Evolutionary conservation across 2,113 vertebrate species (phyloP), one percentile per base, ranked within the genome.

Genomic region (Oncorhynchus clarkii): DNA sequence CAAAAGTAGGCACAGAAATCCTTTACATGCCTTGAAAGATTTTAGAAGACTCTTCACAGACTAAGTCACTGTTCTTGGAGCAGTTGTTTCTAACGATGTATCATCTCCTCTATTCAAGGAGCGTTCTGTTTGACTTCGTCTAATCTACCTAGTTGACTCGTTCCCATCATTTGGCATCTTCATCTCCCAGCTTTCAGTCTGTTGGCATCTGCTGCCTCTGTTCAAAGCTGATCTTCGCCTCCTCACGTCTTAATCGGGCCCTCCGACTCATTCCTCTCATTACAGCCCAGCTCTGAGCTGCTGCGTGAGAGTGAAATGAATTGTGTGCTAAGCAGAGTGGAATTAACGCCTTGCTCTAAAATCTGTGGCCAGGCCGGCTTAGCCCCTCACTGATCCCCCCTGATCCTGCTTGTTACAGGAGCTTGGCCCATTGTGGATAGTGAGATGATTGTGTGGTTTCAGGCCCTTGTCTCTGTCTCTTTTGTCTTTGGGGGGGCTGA

Each of bases 401-500:
- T 93, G 89, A 94, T 93, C 91, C 89, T 87, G 81, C 90, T 93
- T 90, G 86, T 92, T 92, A 89, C 85, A 89, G 89, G 86, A 90
- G 88, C 89, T 87, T 54, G 75, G 89, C 86, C 84, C 87, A 91
- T 93, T 93, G 91, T 92, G 74, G 88, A 90, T 82, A 86, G 84
- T 77, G 87, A 89, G 87, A 91, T 93, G 92, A 90, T 93, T 91
- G 89, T 89, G 83, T 86, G 87, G 88, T 92, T 91, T 91, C 81
- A 80, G 74, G 80, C 88, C 87, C 89, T 92, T 94, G 92, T 93
- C 87, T 94, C 86, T 90, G 86, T 90, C 89, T 91, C 94, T 89
- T 93, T 95, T 95, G 92, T 94, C 89, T 95, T 91, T 87, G 79
- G 91, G 83, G 88, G 91, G 93, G 95, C 49, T 85, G 83, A 89